Percentiles rank a stretch among this genome's conserved stretches.
These are phyloP conservation scores for Oryzias woworae DNA, from an alignment of 2,113 vertebrate genomes.

Conservation along the genomic window DNA sequence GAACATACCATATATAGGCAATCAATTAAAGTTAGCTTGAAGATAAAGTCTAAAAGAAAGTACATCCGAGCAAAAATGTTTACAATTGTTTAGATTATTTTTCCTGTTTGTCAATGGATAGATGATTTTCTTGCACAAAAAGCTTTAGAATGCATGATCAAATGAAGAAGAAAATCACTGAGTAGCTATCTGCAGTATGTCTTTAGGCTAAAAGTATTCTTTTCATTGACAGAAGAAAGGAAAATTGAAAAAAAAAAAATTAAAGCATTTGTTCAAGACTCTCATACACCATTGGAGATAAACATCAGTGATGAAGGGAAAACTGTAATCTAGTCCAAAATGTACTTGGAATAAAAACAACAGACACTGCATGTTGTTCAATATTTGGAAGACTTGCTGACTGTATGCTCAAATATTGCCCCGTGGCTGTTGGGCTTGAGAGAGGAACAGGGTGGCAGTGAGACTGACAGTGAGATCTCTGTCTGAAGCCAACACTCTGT, in stretches of 20 bases:
- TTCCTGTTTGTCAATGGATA: too few relatives aligned
- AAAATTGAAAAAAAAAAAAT: slow-evolving; percentile 16
- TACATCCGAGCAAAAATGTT: too few relatives aligned
- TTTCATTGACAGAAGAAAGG: too few relatives aligned
- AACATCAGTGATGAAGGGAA: slow-evolving; percentile 49
- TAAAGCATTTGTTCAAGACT: slow-evolving; percentile 22
- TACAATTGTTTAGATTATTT: too few relatives aligned
- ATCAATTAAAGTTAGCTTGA: slow-evolving; percentile 11
- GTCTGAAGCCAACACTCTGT: slow-evolving; percentile 76
- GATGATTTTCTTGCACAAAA: too few relatives aligned
- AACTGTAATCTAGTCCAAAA: slow-evolving; percentile 63
- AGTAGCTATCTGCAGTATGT: too few relatives aligned
- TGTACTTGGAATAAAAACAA: slow-evolving; percentile 63
- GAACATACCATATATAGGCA: slow-evolving; percentile 1
- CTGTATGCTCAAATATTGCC: slow-evolving; percentile 84
- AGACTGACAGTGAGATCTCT: slow-evolving; percentile 83
- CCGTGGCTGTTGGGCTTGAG: slow-evolving; percentile 77
- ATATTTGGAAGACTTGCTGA: slow-evolving; percentile 83
- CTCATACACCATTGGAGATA: slow-evolving; percentile 17
- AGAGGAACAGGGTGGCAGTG: slow-evolving; percentile 78
- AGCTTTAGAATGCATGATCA: too few relatives aligned
- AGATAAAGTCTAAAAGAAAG: background rate
- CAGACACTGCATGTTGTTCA: slow-evolving; percentile 77
- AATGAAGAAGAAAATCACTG: too few relatives aligned
- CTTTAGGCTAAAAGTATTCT: too few relatives aligned